phyloP scores from a whole-genome alignment of 1,140 invertebrate species.

The Camponotus floridanus region DNA sequence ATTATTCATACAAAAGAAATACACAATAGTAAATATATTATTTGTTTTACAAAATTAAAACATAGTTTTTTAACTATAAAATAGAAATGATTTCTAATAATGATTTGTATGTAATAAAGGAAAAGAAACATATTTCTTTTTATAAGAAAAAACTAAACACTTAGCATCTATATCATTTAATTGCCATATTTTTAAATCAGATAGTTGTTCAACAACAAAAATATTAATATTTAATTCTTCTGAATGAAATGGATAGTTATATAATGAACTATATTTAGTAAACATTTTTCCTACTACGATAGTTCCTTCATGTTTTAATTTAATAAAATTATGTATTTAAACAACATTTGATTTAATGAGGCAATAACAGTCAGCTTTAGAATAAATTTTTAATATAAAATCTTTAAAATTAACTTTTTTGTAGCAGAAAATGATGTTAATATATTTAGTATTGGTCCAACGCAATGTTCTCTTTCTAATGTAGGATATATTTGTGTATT shows the following conservation, averaged over 20 bases:
- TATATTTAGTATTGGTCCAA: background rate
- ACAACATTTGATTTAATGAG: background rate
- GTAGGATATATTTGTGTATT: background rate
- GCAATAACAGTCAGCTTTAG: background rate
- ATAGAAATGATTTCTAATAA: background rate
- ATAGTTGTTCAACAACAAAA: background rate
- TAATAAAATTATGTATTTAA: background rate
- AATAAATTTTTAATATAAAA: conserved; percentile 6
- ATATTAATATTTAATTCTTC: background rate
- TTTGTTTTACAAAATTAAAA: no score
- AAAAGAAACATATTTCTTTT: background rate
- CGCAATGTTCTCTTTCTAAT: conserved; percentile 8
- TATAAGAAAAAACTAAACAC: no score
- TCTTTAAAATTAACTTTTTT: no score
- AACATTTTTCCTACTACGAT: conserved; percentile 3
- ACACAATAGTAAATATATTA: no score
- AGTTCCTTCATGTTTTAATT: background rate
- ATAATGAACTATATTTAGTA: background rate
- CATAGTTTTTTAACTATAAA: no score
- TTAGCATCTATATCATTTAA: background rate
- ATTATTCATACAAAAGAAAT: no score
- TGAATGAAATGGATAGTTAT: background rate
- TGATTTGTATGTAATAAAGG: conserved; percentile 6
- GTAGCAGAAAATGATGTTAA: no score
- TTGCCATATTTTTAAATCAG: no score